These are phyloP conservation scores for Hapalemur alaotrensis DNA, from an alignment of 2,797 vertebrate genomes.

Conservation along the genomic window DNA sequence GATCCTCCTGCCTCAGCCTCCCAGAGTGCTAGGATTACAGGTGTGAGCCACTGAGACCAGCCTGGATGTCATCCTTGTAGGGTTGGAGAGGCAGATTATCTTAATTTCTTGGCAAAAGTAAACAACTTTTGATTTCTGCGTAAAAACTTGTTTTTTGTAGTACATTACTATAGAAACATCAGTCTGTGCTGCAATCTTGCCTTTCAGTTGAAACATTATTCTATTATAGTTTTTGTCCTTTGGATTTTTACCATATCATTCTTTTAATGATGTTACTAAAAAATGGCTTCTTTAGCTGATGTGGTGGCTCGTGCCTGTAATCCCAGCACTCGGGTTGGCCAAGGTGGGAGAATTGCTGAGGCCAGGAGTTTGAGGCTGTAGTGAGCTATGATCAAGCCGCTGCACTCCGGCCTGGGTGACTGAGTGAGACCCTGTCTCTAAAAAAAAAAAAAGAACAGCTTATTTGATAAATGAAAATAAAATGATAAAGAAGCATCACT, in stretches of 20 bases:
- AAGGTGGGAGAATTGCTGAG: no score
- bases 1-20: no score
- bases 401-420: background rate
- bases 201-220: background rate
- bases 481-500: background rate
- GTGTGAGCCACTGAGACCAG: no score
- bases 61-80: background rate
- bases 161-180: background rate
- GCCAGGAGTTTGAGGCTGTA: background rate
- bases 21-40: no score
- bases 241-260: background rate
- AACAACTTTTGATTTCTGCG: background rate
- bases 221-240: background rate
- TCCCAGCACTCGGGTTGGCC: no score
- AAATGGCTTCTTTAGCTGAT: slow-evolving; percentile 10
- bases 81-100: background rate
- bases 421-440: background rate
- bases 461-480: slow-evolving; percentile 19
- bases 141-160: background rate
- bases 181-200: background rate
- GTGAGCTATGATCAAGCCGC: background rate
- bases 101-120: background rate
- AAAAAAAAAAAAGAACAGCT: background rate
- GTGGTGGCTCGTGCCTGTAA: no score
- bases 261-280: background rate